Evolutionary conservation across 1,140 invertebrate genomes (phyloP), one percentile per base, ranked within the genome.

Genomic region (Zophobas morio): DNA sequence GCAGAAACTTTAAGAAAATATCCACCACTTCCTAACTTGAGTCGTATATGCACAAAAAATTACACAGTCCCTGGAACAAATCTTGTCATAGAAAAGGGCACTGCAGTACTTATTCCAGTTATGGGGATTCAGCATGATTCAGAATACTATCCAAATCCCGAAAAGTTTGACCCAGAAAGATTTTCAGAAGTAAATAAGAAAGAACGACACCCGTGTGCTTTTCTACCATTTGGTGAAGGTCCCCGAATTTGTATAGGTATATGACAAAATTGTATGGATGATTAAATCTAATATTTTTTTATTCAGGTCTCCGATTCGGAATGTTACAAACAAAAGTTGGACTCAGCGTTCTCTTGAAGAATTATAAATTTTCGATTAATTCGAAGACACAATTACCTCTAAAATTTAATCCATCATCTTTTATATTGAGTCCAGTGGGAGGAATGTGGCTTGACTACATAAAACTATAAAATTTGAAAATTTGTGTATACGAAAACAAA

Each of bases 81-180:
- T 39, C 1, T 78, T 3, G 35, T 76, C 39, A 39, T 81, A 20
- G 82, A 86, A 72, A 84, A 82, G 66, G 86, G 86, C 39, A 86
- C 84, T 8, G 79, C 75, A 66, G 73, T 89, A 8, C 80, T 84
- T 34, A 85, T 89, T 54, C 87, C 88, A 33, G 75, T 86, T 2
- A 88, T 88, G 75, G 87, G 86, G 49, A 86, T 93, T 32, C 92
- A 94, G 77, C 82, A 87, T 39, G 89, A 93, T 85, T 87, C 88
- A 2, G 84, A 88, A 20, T 84, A 88, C 77, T 3, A 74, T 82
- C 2, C 20, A 20, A 20, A 20, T 20, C 20, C 20, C 20, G 20
- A 20, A 20, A 20, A 20, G 20, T 20, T 20, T 79, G 87, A 63
- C 84, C 70, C 70, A 4, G 77, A 78, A n/a, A n/a, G 77, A 71